Percentiles rank a stretch among this genome's conserved stretches.
phyloP scores from a whole-genome alignment of 2,888 invertebrate genomes.

The Unio delphinus region DNA sequence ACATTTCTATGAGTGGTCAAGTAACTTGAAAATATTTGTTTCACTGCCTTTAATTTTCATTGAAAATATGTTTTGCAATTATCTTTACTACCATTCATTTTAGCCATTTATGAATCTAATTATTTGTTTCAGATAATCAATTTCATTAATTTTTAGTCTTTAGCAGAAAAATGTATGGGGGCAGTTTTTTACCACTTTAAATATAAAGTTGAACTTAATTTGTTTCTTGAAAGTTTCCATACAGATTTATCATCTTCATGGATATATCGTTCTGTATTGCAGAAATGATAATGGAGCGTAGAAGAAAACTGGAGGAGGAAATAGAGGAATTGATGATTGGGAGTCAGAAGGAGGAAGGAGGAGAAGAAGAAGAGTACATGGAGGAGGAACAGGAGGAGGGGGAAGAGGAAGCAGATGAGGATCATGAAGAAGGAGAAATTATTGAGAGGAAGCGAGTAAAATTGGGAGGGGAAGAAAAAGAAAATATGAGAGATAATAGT shows the following conservation, averaged over 20 bases:
- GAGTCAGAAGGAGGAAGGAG: conserved; percentile 30
- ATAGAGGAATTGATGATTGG: conserved; percentile 56
- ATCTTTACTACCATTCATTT: too few species aligned
- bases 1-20: too few species aligned
- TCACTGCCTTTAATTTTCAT: too few species aligned
- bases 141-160: too few species aligned
- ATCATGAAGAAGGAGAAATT: conserved; percentile 22
- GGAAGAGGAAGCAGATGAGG: conserved; percentile 18
- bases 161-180: too few species aligned
- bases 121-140: too few species aligned
- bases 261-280: conserved; percentile 12
- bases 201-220: too few species aligned
- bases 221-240: too few species aligned
- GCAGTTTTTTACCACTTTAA: too few species aligned
- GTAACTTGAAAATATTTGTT: too few species aligned
- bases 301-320: conserved; percentile 54
- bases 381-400: conserved; percentile 17
- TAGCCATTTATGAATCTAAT: too few species aligned
- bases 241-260: neutral
- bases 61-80: too few species aligned
- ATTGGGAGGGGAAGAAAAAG: conserved; percentile 9
- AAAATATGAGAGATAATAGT: conserved; percentile 7
- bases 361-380: conserved; percentile 23
- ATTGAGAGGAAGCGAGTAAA: conserved; percentile 19
- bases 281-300: conserved; percentile 57